These are phyloP conservation scores for Xestia c-nigrum DNA, from an alignment of 2,888 invertebrate species.

Conservation along the genomic window DNA sequence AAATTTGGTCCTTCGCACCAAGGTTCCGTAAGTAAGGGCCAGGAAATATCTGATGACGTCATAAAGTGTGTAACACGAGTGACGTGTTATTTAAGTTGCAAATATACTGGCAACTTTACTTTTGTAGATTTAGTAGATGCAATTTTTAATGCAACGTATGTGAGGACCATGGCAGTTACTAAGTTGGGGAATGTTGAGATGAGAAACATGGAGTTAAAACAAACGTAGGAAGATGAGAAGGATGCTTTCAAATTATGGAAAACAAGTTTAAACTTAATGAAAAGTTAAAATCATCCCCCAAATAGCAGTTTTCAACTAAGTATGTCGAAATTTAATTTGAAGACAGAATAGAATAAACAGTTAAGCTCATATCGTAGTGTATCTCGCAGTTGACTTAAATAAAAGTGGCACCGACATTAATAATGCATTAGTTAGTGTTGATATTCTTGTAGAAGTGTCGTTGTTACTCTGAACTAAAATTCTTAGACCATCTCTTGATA, in stretches of 20 bases:
- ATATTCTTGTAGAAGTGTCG: not conserved
- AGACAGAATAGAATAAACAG: conserved; percentile 16
- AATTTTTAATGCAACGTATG: conserved; percentile 17
- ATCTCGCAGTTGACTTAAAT: conserved; percentile 15
- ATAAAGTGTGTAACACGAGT: conserved; percentile 62
- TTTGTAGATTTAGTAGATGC: conserved; percentile 10
- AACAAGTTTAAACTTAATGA: not conserved
- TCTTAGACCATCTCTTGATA: not conserved
- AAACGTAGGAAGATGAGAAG: conserved; percentile 1
- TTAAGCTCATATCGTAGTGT: conserved; percentile 15
- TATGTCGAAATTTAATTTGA: conserved; percentile 1
- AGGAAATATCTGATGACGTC: conserved; percentile 66
- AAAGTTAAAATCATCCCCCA: not conserved
- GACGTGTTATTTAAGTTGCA: conserved; percentile 47
- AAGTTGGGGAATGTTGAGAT: conserved; percentile 3
- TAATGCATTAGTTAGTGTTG: conserved; percentile 8
- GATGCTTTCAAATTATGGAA: not conserved
- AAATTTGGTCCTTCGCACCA: conserved; percentile 65
- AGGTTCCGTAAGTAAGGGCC: conserved; percentile 59
- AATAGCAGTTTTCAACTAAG: not conserved
- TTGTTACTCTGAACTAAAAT: not conserved
- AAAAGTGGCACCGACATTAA: conserved; percentile 21
- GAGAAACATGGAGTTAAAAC: not conserved
- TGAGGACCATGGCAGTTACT: conserved; percentile 21
- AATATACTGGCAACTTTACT: conserved; percentile 34